Conservation (phyloP, 2,113 vertebrate genomes). For the Mixornis gularis region DNA sequence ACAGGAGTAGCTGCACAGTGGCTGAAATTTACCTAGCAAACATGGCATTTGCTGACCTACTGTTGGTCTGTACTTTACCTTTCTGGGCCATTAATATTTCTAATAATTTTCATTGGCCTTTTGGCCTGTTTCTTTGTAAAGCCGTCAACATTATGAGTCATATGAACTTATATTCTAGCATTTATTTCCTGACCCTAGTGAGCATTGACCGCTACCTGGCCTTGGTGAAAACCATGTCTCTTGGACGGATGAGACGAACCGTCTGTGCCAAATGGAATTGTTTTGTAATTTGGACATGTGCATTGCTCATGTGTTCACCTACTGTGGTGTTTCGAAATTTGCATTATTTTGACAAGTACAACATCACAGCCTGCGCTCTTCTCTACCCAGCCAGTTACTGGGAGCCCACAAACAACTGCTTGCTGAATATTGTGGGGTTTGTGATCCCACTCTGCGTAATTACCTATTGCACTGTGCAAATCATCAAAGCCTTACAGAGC, state of each 20-base stretch:
- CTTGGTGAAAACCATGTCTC: slow-evolving; percentile 87
- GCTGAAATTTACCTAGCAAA: slow-evolving; percentile 92
- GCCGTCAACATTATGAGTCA: slow-evolving; percentile 74
- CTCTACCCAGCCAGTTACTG: slow-evolving; percentile 62
- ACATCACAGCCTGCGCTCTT: slow-evolving; percentile 75
- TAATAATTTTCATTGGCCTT: slow-evolving; percentile 83
- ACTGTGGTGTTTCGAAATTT: slow-evolving; percentile 71
- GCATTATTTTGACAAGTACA: slow-evolving; percentile 12
- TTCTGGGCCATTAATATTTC: slow-evolving; percentile 88
- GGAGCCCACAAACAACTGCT: slow-evolving; percentile 65
- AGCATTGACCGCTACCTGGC: slow-evolving; percentile 91
- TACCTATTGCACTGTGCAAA: slow-evolving; percentile 79
- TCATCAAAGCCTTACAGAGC: slow-evolving; percentile 74
- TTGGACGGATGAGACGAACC: slow-evolving; percentile 79
- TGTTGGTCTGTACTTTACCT: slow-evolving; percentile 82
- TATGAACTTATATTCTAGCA: slow-evolving; percentile 85
- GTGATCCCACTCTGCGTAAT: slow-evolving; percentile 81
- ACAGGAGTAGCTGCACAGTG: slow-evolving; percentile 86
- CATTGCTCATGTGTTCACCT: slow-evolving; percentile 78
- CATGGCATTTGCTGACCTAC: slow-evolving; percentile 83
- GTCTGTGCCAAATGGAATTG: slow-evolving; percentile 83
- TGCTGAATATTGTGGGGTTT: slow-evolving; percentile 81
- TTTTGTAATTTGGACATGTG: slow-evolving; percentile 80
- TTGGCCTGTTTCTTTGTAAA: slow-evolving; percentile 83
- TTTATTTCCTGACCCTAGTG: slow-evolving; percentile 87